Evolutionary conservation across 2,797 vertebrate species (phyloP), one percentile per base, ranked within the genome.

Genomic region (Heliangelus exortis): DNA sequence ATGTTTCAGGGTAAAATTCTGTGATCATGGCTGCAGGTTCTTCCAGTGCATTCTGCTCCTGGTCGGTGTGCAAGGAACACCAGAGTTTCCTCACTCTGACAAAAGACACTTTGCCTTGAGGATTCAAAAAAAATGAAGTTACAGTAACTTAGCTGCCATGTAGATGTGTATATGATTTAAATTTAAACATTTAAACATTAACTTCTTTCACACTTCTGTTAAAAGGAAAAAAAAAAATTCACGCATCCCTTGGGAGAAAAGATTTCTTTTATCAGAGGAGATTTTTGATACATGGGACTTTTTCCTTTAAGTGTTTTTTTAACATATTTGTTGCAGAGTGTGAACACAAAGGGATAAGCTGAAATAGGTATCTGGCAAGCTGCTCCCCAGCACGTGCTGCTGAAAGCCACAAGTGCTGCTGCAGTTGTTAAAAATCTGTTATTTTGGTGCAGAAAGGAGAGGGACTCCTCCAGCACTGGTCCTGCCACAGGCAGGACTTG

Each of bases 301-400:
- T 89, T 33, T 91, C 21, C 63, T 86, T 76, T 25, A 71, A 71
- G 78, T 74, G 77, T 78, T 62, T 67, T 84, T 81, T 78, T 62
- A 89, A 89, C 90, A 68, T 92, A 80, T 75, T 92, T 93, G 92
- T 94, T 94, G 69, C 67, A 83, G 97, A 95, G 95, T 94, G 97
- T 97, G 96, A 97, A 92, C 95, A 93, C 82, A 92, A 93, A 94
- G 95, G 96, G 97, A 97, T 95, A 95, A 96, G 94, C 91, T 94
- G 90, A 91, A 96, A 95, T 97, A 94, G 76, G 97, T 97, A 88
- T 68, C 93, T 94, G 96, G 96, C 71, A 87, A 80, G 84, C 89
- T 94, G 20, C 87, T 50, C 88, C 80, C 93, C 80, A 62, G 16
- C 29, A n/a, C 72, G 47, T 95, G 94, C 94, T 94, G 98, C 87